Evolutionary conservation across 2,888 invertebrate species (phyloP).

Genomic region (Zaprionus lineosus): DNA sequence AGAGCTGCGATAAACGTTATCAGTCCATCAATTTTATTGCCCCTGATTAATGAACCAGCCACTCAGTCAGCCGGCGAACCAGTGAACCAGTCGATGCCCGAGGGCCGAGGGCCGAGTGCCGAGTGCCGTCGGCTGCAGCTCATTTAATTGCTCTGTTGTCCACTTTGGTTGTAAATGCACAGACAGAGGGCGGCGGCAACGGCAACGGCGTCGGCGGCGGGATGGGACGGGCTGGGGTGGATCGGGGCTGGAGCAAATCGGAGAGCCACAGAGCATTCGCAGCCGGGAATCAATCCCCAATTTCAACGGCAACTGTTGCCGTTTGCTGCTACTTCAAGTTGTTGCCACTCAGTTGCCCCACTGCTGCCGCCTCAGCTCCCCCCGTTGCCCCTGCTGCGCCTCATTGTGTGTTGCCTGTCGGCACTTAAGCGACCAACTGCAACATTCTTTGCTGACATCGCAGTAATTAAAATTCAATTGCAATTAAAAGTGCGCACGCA

Average conservation of each 20-base stretch:
- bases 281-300: no score
- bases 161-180: slow-evolving; percentile 64
- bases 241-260: slow-evolving; percentile 19
- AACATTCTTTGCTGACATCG: slow-evolving; percentile 82
- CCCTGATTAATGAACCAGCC: slow-evolving; percentile 73
- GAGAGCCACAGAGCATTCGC: slow-evolving; percentile 39
- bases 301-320: slow-evolving; percentile 53
- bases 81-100: no score
- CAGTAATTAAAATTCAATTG: slow-evolving; percentile 82
- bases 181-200: slow-evolving; percentile 34
- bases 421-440: slow-evolving; percentile 76
- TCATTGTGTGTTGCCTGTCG: slow-evolving; percentile 59
- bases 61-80: slow-evolving; percentile 48
- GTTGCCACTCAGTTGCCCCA: neutral
- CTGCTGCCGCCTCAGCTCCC: slow-evolving; percentile 7
- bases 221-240: no score
- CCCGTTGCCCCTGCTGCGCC: slow-evolving; percentile 26
- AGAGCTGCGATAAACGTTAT: slow-evolving; percentile 68
- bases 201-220: no score
- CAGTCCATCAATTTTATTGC: slow-evolving; percentile 74
- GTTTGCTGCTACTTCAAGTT: slow-evolving; percentile 22
- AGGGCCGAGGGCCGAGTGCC: slow-evolving; percentile 8
- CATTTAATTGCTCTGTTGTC: slow-evolving; percentile 70
- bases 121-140: slow-evolving; percentile 63
- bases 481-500: slow-evolving; percentile 80